These are phyloP conservation scores for Bucco capensis DNA, from an alignment of 2,113 vertebrate genomes.

Conservation along the genomic window DNA sequence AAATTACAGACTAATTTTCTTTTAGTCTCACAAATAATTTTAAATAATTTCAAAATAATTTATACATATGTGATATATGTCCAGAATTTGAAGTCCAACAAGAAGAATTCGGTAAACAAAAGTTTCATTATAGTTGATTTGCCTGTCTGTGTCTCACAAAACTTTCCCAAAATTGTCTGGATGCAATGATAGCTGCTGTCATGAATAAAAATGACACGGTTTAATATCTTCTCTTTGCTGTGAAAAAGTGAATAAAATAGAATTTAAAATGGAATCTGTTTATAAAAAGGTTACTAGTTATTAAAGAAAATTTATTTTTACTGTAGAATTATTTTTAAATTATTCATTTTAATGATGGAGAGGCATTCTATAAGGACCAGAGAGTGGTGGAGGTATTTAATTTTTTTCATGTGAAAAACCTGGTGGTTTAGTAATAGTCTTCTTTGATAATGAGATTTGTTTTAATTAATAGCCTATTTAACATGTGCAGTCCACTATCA, in stretches of 20 bases:
- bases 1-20: background rate
- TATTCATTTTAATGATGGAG: background rate
- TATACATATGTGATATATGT: background rate
- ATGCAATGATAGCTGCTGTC: conserved; percentile 11
- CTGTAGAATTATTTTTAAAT: conserved; percentile 8
- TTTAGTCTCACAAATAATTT: background rate
- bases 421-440: background rate
- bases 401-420: background rate
- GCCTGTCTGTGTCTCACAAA: conserved; percentile 36
- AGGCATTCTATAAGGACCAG: background rate
- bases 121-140: conserved; percentile 38
- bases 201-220: conserved; percentile 2
- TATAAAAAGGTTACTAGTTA: background rate
- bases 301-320: conserved; percentile 1
- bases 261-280: background rate
- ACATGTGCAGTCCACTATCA: conserved; percentile 8
- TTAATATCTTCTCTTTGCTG: conserved; percentile 19
- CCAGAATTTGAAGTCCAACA: background rate
- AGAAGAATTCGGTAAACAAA: conserved; percentile 6
- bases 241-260: conserved; percentile 33
- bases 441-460: background rate
- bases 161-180: background rate
- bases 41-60: background rate
- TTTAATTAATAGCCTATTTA: conserved; percentile 35
- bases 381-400: background rate